Base-by-base conservation (phyloP, 1,140 invertebrate species). In the Caerostris extrusa region DNA sequence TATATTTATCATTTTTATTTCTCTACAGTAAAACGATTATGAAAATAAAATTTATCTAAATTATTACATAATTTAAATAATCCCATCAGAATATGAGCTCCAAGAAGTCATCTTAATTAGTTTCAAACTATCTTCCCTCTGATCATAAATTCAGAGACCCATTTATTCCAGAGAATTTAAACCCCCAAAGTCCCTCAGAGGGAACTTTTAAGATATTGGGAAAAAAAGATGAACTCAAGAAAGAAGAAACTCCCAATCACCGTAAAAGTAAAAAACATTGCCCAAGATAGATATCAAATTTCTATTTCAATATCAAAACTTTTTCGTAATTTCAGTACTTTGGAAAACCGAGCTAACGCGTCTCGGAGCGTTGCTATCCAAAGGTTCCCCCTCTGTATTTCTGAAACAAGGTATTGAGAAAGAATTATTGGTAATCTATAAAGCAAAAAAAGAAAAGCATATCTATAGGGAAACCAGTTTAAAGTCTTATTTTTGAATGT, bases 371-470 rank as follows among this genome's bases (percentile, higher is more conserved):
- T 64, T 10, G 61, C 61, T 17, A 10, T 34, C 69, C 19, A 61
- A 61, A 61, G 3, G 14, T 58, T n/a, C 17, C 81, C 58, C n/a
- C n/a, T n/a, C n/a, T 12, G n/a, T 55, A 3, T 64, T 64, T 87
- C n/a, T n/a, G n/a, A 87, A 87, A 64, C 85, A 64, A 53, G 10
- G 58, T 87, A 87, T 87, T 14, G 85, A 60, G 57, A 87, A 87
- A 17, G 85, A 64, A 87, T 87, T 87, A 87, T 87, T 64, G 85
- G 60, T 87, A 87, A 87, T 87, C 85, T 57, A 87, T n/a, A n/a
- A 12, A 57, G 10, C 8, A 87, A n/a, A n/a, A 19, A 87, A 17
- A 83, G 3, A 50, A 56, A 56, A 34, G n/a, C 67, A 34, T 77
- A 77, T 69, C 64, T 19, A n/a, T 50, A 50, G 7, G 69, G n/a